Evolutionary conservation across 2,797 vertebrate genomes (phyloP), one percentile per base, ranked within the genome.

Genomic region (Ptychobarbus kaznakovi): DNA sequence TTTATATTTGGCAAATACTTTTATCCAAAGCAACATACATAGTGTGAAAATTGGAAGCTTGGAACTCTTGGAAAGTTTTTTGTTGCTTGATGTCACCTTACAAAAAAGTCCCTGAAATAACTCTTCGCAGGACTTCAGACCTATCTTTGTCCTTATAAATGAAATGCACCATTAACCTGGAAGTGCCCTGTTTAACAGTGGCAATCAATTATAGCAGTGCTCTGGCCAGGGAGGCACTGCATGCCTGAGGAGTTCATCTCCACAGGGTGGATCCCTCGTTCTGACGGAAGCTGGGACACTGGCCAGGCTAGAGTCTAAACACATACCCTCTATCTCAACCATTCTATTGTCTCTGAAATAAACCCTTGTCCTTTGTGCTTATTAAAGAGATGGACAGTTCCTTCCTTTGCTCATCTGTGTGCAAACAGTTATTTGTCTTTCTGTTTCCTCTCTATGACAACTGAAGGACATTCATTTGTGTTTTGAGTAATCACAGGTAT

Each of bases 171-270:
- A 81, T 84, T 92, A 91, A 91, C 88, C 89, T 88, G 87, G 90
- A 92, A 91, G 88, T 83, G 49, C 81, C 89, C 83, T 89, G 92
- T 93, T 93, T 94, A 92, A 94, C 92, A 86, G 87, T 92, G 89
- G 92, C 91, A 91, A 92, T 93, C 87, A 87, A 87, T 89, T 89
- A 85, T 88, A 86, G 86, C 66, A 76, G 82, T 83, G 69, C 82
- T 85, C 79, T 89, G 85, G 88, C 90, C 89, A 87, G 91, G 92
- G 92, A 94, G 93, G 92, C 86, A 89, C 69, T 89, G 93, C 92
- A 89, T 92, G 92, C 91, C 92, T 92, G 86, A 88, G 89, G 90
- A 87, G 86, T 88, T 94, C 92, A 92, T 91, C 91, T 95, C 90
- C 80, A 46, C 88, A 90, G 92, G 93, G 91, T 91, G 93, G 91